These are phyloP conservation scores for Cladorhizidae sp. DNA, from an alignment of 37 sponge, comb jelly and placozoan genomes.

Conservation along the genomic window DNA sequence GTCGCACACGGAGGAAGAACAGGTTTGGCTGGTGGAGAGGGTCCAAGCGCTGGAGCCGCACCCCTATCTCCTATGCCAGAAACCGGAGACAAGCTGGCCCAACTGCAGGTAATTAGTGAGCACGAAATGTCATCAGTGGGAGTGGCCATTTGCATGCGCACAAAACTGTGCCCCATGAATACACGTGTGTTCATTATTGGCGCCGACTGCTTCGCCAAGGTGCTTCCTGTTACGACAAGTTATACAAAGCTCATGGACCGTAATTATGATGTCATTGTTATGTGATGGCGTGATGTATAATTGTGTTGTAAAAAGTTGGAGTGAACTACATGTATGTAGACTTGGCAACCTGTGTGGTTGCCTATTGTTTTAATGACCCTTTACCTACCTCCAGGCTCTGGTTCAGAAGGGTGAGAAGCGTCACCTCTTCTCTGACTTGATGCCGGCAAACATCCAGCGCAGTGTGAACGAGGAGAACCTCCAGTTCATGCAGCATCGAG, in stretches of 20 bases:
- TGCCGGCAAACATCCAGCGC: constrained; percentile 69
- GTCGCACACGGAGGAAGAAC: background rate
- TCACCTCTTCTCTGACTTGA: constrained; percentile 68
- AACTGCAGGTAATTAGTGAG: constrained; percentile 33
- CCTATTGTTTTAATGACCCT: background rate
- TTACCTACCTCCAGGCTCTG: constrained; percentile 65
- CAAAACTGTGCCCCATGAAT: background rate
- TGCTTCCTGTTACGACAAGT: too few species aligned
- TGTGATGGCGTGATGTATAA: too few species aligned
- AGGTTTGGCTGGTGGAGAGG: too few species aligned
- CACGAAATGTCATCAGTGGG: background rate
- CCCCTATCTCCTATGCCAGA: constrained; percentile 21
- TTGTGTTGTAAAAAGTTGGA: too few species aligned
- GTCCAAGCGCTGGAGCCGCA: too few species aligned
- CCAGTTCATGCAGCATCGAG: constrained; percentile 86
- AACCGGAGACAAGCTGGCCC: constrained; percentile 35
- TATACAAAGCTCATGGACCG: too few species aligned
- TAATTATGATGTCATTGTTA: too few species aligned
- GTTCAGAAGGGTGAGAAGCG: constrained; percentile 85
- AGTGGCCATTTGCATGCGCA: background rate
- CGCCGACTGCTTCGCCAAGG: too few species aligned
- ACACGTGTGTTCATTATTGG: too few species aligned
- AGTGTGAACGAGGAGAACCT: constrained; percentile 84
- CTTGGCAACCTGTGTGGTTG: background rate
- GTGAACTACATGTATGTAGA: background rate